Base-by-base conservation (phyloP, 1,140 invertebrate genomes). In the Euglossa dilemma region DNA sequence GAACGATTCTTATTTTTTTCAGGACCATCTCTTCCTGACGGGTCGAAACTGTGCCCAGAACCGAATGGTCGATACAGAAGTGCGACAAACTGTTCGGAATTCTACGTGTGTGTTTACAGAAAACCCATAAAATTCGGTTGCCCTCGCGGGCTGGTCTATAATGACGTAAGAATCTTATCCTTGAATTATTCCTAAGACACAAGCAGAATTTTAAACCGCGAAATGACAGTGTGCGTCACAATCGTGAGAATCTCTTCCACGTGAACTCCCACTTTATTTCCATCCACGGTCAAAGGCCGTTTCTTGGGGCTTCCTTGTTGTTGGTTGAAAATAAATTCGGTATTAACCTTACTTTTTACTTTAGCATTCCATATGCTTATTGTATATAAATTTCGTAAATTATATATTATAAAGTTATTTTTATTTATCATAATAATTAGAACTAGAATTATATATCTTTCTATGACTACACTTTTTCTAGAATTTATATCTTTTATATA, bases 41-140 rank as follows among this genome's bases (percentile, higher is more conserved):
- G 94, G 90, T 89, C 95, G 88, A 93, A 78, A 64, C 82, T 91
- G 20, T 95, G 94, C 56, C 94, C 95, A 54, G 91, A 93, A 73
- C 85, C 89, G 66, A 94, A 94, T 88, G 95, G 96, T 67, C 94
- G 95, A 5, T 96, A 95, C 92, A 95, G 95, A 85, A 96, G 95
- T 90, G 93, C 94, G 70, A 94, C 91, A 16, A 95, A 96, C 92
- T 97, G 96, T 84, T 96, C 95, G 78, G 95, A 95, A 89, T 97
- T 96, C 93, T 96, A 95, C 92, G 94, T 96, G 11, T 97, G 96
- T 90, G 94, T 95, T 36, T 90, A 91, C 80, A 93, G 95, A 79
- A 92, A 93, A 59, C 95, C 96, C n/a, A 94, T 95, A 71, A 95
- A 95, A 88, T 96, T 96, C 91, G 90, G 92, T 67, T 97, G 96